Conservation (phyloP, 2,113 vertebrate genomes). For the Argyrosomus japonicus region DNA sequence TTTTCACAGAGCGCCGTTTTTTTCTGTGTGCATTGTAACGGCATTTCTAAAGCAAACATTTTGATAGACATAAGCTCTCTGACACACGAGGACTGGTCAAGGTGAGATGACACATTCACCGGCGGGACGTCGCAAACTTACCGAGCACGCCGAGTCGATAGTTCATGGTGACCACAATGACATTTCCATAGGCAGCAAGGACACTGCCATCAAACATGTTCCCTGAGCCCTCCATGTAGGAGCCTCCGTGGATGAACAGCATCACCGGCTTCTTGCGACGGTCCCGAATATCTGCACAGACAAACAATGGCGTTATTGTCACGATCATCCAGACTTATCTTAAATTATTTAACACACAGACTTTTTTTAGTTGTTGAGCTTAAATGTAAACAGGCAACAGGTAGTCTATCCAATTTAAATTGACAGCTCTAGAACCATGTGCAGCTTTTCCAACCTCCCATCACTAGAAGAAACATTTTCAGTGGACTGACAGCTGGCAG, state of each 20-base stretch:
- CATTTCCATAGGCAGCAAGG: conserved; percentile 92
- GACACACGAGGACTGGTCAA: not conserved
- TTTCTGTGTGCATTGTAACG: not conserved
- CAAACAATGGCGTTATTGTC: conserved; percentile 10
- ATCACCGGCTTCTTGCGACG: conserved; percentile 93
- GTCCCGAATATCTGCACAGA: conserved; percentile 90
- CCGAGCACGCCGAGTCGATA: conserved; percentile 95
- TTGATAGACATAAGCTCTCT: not conserved
- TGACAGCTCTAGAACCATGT: conserved; percentile 11
- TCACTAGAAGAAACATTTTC: conserved; percentile 27
- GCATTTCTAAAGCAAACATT: not conserved
- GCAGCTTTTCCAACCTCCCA: conserved; percentile 8
- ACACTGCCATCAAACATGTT: conserved; percentile 96
- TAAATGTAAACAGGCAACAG: conserved; percentile 15
- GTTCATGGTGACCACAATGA: conserved; percentile 95
- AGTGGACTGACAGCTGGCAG: conserved; percentile 4
- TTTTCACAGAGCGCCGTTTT: not conserved
- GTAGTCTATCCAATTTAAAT: conserved; percentile 7
- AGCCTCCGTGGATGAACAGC: conserved; percentile 94
- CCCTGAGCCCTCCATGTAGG: conserved; percentile 94
- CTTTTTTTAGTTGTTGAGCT: not conserved
- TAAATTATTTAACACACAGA: not conserved
- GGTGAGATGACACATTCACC: conserved; percentile 2
- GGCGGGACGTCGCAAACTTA: conserved; percentile 73
- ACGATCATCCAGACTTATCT: not conserved